phyloP scores from a whole-genome alignment of 2,113 vertebrate genomes.

The Acanthisitta chloris region DNA sequence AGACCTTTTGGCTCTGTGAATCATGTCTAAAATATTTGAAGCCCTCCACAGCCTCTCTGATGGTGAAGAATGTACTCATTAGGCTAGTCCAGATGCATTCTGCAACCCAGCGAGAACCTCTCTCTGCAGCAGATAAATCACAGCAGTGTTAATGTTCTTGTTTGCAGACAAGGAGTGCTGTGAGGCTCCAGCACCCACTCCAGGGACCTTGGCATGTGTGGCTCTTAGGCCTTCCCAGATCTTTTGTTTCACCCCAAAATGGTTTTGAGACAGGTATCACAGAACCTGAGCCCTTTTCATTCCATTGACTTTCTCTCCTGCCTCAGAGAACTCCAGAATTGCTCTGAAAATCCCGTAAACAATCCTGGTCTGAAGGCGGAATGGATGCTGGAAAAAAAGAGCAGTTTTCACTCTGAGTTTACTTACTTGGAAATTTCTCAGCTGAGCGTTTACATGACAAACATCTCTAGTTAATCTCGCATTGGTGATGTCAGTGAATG shows the following conservation, averaged over 20 bases:
- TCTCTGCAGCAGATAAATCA: constrained; percentile 29
- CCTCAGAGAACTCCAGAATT: background rate
- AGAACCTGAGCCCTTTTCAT: background rate
- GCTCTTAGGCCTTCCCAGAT: background rate
- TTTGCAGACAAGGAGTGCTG: background rate
- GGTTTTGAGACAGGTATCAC: background rate
- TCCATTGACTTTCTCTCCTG: background rate
- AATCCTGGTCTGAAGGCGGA: background rate
- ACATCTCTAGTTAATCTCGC: background rate
- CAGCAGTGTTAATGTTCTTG: background rate
- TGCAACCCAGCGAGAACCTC: background rate
- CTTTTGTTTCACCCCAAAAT: background rate
- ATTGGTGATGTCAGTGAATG: background rate
- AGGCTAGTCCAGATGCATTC: constrained; percentile 57
- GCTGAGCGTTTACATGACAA: background rate
- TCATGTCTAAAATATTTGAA: constrained; percentile 61
- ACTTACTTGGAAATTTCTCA: background rate
- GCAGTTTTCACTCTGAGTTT: background rate
- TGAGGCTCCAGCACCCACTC: background rate
- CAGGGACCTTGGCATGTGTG: background rate
- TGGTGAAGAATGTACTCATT: constrained; percentile 60
- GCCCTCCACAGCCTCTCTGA: constrained; percentile 41
- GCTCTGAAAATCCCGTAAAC: background rate
- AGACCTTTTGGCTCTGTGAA: constrained; percentile 57
- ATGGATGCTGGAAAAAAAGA: background rate